These are phyloP conservation scores for Caradrina clavipalpis DNA, from an alignment of 2,888 invertebrate genomes.

Conservation along the genomic window DNA sequence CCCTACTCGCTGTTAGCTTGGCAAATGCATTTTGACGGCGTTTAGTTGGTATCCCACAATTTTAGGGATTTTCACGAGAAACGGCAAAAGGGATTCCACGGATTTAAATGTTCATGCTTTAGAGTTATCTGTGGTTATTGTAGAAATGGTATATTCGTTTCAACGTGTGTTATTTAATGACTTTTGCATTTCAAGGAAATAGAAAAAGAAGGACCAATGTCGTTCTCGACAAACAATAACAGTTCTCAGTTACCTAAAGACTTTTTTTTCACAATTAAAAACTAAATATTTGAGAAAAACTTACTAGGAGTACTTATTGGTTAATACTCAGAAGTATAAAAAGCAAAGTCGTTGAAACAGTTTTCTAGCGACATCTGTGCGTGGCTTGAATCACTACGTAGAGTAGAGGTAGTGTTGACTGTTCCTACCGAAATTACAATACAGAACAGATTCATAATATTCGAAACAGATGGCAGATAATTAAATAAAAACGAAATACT, in stretches of 20 bases:
- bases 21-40: slow-evolving; percentile 52
- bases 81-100: slow-evolving; percentile 29
- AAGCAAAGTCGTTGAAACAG: background rate
- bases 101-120: slow-evolving; percentile 34
- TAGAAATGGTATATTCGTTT: slow-evolving; percentile 27
- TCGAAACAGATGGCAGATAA: slow-evolving; percentile 36
- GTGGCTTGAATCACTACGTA: background rate
- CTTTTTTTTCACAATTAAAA: too few relatives aligned
- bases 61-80: slow-evolving; percentile 42
- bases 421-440: background rate
- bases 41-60: slow-evolving; percentile 36
- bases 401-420: background rate
- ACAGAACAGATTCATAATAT: background rate
- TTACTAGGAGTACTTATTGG: background rate
- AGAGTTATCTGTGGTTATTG: slow-evolving; percentile 32
- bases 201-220: too few relatives aligned
- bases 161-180: background rate
- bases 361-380: slow-evolving; percentile 28
- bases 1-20: slow-evolving; percentile 17
- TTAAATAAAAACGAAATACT: background rate
- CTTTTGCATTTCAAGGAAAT: background rate
- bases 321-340: too few relatives aligned
- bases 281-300: too few relatives aligned
- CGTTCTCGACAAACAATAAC: too few relatives aligned
- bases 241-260: too few relatives aligned